phyloP scores from a whole-genome alignment of 2,797 vertebrate genomes.

The Lemur catta region DNA sequence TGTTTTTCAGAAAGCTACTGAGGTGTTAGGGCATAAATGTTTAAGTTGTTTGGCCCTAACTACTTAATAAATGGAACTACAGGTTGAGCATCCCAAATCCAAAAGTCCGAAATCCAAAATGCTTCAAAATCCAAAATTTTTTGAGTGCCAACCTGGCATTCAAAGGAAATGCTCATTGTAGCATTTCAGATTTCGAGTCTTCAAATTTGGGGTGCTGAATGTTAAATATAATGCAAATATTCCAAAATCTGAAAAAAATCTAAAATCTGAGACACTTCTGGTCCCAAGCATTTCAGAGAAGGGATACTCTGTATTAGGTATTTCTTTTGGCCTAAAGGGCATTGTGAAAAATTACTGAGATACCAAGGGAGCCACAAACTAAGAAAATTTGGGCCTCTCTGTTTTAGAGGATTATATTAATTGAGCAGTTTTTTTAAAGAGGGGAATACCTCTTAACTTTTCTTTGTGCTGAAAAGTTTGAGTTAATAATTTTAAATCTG shows the following conservation, averaged over 20 bases:
- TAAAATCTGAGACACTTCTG: not conserved
- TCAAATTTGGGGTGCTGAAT: not conserved
- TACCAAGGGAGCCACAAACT: not conserved
- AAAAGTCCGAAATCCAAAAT: not conserved
- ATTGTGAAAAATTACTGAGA: not conserved
- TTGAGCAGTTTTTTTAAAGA: not conserved
- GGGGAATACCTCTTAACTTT: not conserved
- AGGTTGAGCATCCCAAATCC: not conserved
- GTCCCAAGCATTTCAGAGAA: not conserved
- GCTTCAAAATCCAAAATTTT: not conserved
- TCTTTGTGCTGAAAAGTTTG: not conserved
- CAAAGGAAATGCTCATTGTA: not conserved
- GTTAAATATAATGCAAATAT: not conserved
- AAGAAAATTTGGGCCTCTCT: not conserved
- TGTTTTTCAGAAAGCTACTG: not conserved
- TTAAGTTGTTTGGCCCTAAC: slow-evolving; percentile 19
- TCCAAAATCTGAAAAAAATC: not conserved
- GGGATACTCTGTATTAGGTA: not conserved
- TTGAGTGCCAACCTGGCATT: not conserved
- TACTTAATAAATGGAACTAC: slow-evolving; percentile 21
- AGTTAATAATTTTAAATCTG: slow-evolving; percentile 23
- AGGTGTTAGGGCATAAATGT: not conserved
- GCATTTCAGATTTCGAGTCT: not conserved
- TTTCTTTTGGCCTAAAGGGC: not conserved
- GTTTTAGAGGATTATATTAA: not conserved